A percentile compares a stretch with the other conserved stretches of the same genome.
Conservation (phyloP, 1,140 invertebrate genomes). For the Ceratitis capitata region DNA sequence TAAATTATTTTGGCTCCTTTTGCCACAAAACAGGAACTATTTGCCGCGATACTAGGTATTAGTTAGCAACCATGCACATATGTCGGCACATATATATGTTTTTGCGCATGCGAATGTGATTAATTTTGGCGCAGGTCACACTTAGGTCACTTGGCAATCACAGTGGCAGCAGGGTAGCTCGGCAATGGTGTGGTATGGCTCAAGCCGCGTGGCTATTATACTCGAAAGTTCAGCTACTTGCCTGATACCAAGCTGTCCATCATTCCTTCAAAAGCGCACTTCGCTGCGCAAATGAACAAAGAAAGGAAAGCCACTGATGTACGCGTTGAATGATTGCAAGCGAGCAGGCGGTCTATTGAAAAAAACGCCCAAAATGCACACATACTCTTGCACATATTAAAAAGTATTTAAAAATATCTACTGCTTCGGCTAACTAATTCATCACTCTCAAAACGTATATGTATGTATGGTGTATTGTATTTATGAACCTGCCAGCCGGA, state of each 20-base stretch:
- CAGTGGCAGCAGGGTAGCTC: not conserved
- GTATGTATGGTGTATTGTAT: too few relatives aligned
- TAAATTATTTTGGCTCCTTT: too few relatives aligned
- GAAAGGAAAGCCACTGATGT: not conserved
- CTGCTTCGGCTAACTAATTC: not conserved
- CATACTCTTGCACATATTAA: too few relatives aligned
- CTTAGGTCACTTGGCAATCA: not conserved
- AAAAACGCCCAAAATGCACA: too few relatives aligned
- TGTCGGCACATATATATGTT: not conserved
- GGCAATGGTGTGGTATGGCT: not conserved
- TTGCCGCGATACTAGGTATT: too few relatives aligned
- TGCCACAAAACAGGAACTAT: too few relatives aligned
- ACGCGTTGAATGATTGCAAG: not conserved
- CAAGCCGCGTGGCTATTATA: not conserved
- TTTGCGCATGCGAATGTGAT: not conserved
- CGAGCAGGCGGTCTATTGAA: not conserved
- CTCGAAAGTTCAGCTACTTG: not conserved
- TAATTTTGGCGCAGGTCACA: not conserved
- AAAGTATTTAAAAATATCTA: too few relatives aligned
- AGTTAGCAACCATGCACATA: too few relatives aligned
- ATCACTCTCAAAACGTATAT: not conserved
- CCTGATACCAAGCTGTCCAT: not conserved
- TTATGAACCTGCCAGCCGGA: not conserved
- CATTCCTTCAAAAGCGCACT: not conserved
- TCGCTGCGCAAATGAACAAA: not conserved